Evolutionary conservation across 2,888 invertebrate species (phyloP).

Genomic region (Ophonus ardosiacus): DNA sequence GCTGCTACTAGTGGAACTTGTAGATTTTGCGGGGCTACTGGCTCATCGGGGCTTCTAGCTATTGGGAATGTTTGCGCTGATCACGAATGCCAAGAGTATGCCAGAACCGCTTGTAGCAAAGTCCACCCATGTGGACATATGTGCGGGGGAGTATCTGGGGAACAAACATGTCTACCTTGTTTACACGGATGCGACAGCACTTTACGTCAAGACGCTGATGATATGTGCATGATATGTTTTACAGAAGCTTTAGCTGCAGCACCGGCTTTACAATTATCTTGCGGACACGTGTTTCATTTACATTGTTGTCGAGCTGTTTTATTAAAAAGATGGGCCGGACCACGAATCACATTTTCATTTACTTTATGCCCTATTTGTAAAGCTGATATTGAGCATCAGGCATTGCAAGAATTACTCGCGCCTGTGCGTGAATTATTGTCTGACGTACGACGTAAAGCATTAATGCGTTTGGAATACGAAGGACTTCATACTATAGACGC

Average conservation of each 20-base stretch:
- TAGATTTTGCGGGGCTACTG: slow-evolving; percentile 93
- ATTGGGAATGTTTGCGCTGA: slow-evolving; percentile 97
- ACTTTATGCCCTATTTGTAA: slow-evolving; percentile 98
- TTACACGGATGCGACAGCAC: slow-evolving; percentile 85
- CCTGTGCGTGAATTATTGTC: slow-evolving; percentile 90
- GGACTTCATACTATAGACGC: slow-evolving; percentile 89
- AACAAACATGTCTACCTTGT: slow-evolving; percentile 92
- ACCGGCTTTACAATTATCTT: slow-evolving; percentile 93
- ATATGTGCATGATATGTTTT: slow-evolving; percentile 99
- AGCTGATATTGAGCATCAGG: slow-evolving; percentile 90
- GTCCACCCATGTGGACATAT: slow-evolving; percentile 92
- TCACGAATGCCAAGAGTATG: slow-evolving; percentile 94
- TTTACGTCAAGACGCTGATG: slow-evolving; percentile 96
- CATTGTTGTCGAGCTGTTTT: slow-evolving; percentile 93
- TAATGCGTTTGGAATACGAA: slow-evolving; percentile 98
- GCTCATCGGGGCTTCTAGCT: slow-evolving; percentile 89
- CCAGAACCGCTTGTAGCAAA: slow-evolving; percentile 89
- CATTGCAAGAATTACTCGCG: slow-evolving; percentile 85
- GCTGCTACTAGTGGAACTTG: slow-evolving; percentile 83
- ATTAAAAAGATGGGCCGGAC: slow-evolving; percentile 94
- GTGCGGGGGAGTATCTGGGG: slow-evolving; percentile 95
- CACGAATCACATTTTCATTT: slow-evolving; percentile 97
- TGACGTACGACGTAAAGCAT: slow-evolving; percentile 94
- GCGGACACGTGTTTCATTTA: slow-evolving; percentile 97
- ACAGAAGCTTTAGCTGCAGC: slow-evolving; percentile 97